These are phyloP conservation scores for Oenanthe melanoleuca DNA, from an alignment of 2,113 vertebrate genomes.

Conservation along the genomic window DNA sequence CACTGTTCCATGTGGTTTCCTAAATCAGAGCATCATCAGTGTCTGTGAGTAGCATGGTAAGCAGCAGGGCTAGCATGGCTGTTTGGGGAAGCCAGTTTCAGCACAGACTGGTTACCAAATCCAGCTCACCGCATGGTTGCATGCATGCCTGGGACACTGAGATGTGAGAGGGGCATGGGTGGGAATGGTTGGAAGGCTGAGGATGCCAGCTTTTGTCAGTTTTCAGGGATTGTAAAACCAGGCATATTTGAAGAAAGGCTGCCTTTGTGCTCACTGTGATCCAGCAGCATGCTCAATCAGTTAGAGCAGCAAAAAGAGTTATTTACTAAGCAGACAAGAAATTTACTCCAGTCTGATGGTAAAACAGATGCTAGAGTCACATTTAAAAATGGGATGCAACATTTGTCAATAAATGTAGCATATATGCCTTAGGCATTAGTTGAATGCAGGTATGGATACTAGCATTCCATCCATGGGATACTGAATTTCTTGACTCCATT, in stretches of 20 bases:
- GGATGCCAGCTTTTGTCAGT: background rate
- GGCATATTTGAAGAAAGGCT: background rate
- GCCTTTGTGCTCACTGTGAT: constrained; percentile 3
- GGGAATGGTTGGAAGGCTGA: background rate
- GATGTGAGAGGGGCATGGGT: background rate
- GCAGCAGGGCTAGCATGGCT: background rate
- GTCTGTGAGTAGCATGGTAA: background rate
- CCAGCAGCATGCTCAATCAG: constrained; percentile 11
- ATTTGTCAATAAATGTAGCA: background rate
- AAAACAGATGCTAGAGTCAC: background rate
- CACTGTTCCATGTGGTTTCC: background rate
- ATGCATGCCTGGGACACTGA: rapidly evolving
- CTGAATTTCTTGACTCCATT: background rate
- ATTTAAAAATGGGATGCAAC: background rate
- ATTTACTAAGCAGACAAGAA: background rate
- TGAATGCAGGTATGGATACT: background rate
- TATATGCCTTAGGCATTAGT: background rate
- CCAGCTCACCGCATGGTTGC: background rate
- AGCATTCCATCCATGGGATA: background rate
- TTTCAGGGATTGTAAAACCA: background rate
- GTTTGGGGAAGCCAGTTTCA: background rate
- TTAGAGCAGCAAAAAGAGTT: constrained; percentile 21
- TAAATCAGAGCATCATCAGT: background rate
- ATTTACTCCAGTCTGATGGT: background rate
- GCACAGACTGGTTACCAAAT: background rate